phyloP scores from a whole-genome alignment of 2,797 vertebrate genomes.

The Scarus forsteni region DNA sequence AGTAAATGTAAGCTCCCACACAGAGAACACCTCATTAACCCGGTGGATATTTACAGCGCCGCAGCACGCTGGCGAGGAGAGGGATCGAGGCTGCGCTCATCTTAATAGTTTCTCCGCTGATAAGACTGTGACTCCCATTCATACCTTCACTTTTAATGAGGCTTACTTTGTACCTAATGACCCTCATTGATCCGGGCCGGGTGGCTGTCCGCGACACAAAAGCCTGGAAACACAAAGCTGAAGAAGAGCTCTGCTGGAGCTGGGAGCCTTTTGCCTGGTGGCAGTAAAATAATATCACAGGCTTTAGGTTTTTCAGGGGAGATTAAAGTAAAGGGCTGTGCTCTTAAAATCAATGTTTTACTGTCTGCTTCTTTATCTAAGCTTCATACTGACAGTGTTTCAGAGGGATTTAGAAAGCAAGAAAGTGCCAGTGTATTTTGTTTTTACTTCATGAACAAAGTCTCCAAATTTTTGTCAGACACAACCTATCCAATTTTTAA shows the following conservation, averaged over 20 bases:
- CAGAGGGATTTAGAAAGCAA: too few relatives aligned
- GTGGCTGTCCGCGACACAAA: conserved; percentile 7
- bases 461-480: too few relatives aligned
- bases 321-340: too few relatives aligned
- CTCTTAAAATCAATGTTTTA: too few relatives aligned
- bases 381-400: too few relatives aligned
- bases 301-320: too few relatives aligned
- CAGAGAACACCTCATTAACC: conserved; percentile 72
- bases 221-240: not conserved
- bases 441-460: too few relatives aligned
- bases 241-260: not conserved
- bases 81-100: conserved; percentile 38
- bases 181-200: conserved; percentile 21
- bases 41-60: conserved; percentile 61
- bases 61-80: conserved; percentile 28
- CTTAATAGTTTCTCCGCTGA: conserved; percentile 47
- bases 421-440: too few relatives aligned
- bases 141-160: conserved; percentile 43
- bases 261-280: not conserved
- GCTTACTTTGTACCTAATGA: conserved; percentile 22
- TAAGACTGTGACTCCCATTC: conserved; percentile 17
- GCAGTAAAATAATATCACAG: too few relatives aligned
- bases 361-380: too few relatives aligned
- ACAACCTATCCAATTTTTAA: too few relatives aligned
- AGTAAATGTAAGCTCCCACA: conserved; percentile 67